Evolutionary conservation across 2,113 vertebrate species (phyloP), one percentile per base, ranked within the genome.

Genomic region (Herpailurus yagouaroundi): DNA sequence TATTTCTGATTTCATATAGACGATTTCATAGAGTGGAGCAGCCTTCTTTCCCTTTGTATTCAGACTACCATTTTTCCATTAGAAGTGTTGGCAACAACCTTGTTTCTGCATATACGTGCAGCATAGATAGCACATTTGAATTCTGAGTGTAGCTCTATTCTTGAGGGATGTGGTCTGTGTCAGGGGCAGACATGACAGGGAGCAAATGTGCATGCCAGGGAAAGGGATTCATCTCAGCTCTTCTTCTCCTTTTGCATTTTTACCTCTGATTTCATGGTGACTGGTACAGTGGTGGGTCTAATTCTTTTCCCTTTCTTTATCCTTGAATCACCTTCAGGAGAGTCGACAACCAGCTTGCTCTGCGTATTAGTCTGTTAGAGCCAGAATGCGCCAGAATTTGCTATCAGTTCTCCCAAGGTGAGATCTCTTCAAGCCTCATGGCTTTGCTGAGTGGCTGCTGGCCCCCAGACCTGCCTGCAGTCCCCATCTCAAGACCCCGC

Each of bases 1-100:
- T 96, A 97, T 97, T 97, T 97, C 96, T 91, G 96, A 98, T 97
- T 98, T 96, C 66, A 76, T 85, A 87, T 45, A 87, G 95, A 92
- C 9, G 66, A 95, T 95, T 97, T 97, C 86, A 55, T 50, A 97
- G 87, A 96, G 88, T 50, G 95, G 91, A 79, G 68, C 60, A 84
- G 69, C n/a, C 87, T 52, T 74, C 92, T 91, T 74, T 96, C 45
- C 71, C 57, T 97, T 96, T 96, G 95, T 95, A 89, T 94, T 66
- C 94, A 66, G 96, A 96, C 81, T 85, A 81, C 90, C n/a, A 36
- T 77, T 95, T 91, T 94, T 85, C 92, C 76, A 86, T 73, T 52
- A 93, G 76, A 90, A 89, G 50, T 45, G 74, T 90, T 85, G 97
- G 97, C 84, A 92, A 96, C 95, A 93, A 76, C 80, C 92, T 94